These are phyloP conservation scores for Trogon melanurus DNA, from an alignment of 2,113 vertebrate species.

Conservation along the genomic window DNA sequence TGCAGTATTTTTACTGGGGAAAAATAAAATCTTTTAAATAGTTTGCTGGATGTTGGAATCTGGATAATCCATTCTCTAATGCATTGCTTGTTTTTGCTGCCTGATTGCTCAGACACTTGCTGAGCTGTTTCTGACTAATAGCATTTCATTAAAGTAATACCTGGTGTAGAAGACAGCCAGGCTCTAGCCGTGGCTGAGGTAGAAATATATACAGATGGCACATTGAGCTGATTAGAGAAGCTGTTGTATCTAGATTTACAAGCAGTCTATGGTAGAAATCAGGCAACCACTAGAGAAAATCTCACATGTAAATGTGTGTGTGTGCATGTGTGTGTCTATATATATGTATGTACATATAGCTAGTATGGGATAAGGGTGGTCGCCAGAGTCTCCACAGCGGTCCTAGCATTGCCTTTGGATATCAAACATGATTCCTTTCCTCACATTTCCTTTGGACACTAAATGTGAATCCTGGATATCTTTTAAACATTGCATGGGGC, in stretches of 20 bases:
- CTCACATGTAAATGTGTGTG: rapidly evolving
- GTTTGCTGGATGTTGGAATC: background rate
- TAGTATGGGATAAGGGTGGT: background rate
- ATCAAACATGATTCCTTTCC: background rate
- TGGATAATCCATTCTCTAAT: background rate
- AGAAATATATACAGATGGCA: background rate
- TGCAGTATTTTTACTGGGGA: background rate
- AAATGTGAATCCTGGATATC: background rate
- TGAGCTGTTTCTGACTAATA: background rate
- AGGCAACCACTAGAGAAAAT: background rate
- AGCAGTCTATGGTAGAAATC: background rate
- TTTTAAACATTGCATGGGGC: background rate
- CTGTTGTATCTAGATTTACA: background rate
- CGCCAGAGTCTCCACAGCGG: background rate
- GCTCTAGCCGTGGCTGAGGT: background rate
- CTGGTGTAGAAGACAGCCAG: background rate
- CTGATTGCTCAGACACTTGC: background rate
- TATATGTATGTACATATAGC: rapidly evolving
- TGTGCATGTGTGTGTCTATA: too few species aligned
- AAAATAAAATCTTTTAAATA: background rate
- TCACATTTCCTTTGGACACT: background rate
- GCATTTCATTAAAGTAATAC: background rate
- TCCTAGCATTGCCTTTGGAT: background rate
- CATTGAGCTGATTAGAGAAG: background rate
- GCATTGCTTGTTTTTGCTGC: background rate